Evolutionary conservation across 2,888 invertebrate genomes (phyloP).

Genomic region (Parapristionchus giblindavisi): DNA sequence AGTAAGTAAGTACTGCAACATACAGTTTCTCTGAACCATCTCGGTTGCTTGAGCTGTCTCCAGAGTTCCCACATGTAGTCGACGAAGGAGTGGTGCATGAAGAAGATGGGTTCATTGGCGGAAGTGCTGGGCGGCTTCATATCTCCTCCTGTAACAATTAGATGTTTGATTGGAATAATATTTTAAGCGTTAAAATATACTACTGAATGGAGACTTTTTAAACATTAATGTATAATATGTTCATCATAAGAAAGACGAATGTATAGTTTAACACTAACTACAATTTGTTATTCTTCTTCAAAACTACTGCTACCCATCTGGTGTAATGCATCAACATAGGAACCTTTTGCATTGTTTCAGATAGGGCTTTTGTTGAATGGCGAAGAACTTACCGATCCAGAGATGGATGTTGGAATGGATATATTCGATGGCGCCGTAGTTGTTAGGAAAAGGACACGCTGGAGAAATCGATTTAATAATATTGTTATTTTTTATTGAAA

Average conservation of each 20-base stretch:
- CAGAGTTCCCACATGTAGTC: constrained; percentile 71
- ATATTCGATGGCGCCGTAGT: constrained; percentile 68
- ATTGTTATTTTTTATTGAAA: not conserved
- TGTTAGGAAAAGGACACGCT: constrained; percentile 68
- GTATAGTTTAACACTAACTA: no score
- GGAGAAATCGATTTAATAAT: constrained; percentile 8
- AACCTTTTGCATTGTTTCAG: no score
- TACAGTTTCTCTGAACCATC: constrained; percentile 63
- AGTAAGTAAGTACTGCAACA: not conserved
- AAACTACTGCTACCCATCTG: constrained; percentile 11
- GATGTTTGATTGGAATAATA: not conserved
- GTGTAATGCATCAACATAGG: constrained; percentile 20
- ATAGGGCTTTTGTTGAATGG: no score
- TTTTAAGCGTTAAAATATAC: not conserved
- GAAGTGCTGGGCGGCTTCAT: constrained; percentile 59
- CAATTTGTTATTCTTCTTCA: no score
- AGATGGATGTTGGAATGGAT: constrained; percentile 68
- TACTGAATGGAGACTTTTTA: no score
- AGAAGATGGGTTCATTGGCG: constrained; percentile 68
- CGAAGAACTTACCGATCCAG: constrained; percentile 49
- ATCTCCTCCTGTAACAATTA: constrained; percentile 27
- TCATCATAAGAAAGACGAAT: no score
- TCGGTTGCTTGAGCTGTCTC: constrained; percentile 65
- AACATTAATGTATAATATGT: no score
- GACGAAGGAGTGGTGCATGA: constrained; percentile 71